Evolutionary conservation across 2,888 invertebrate genomes (phyloP), one percentile per base, ranked within the genome.

Genomic region (Blastobasis adustella): DNA sequence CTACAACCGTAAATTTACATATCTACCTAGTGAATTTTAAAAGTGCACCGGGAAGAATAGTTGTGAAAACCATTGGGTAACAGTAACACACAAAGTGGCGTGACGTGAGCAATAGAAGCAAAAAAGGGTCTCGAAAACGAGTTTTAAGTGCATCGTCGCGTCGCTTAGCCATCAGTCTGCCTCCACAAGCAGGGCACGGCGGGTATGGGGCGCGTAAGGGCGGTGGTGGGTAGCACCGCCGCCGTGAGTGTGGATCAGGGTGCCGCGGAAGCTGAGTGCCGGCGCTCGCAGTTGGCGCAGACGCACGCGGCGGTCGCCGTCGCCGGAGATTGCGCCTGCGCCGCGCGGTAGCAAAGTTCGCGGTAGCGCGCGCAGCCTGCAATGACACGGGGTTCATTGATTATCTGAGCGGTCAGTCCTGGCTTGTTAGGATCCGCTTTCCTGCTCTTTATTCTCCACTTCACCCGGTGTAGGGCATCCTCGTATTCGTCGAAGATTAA

Each of bases 321-420:
- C 47, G 65, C 73, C 0, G 72, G 72, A 1, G 71, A 53, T 54
- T 76, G 79, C 48, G 82, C 82, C 58, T 85, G 82, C 56, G 87
- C 78, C 0, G 87, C 87, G 50, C 87, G 78, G 71, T 86, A 86
- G 63, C 87, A 88, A 49, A 88, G 71, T 70, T 88, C 87, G 49
- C 87, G 79, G 74, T 87, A 88, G 44, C 87, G 82, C 10, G 87
- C 87, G 60, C 87, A 88, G 10, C 87, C 87, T 88, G 73, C 0
- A 56, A 57, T 10, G 41, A 42, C 5, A 8, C 8, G 9, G 42
- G 9, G 10, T 8, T 8, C 1, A 23, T 23, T 23, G 2, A 23
- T 23, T 23, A 23, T 23, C n/a, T n/a, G n/a, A 42, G 5, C 4
- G 7, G 42, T 5, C n/a, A n/a, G 7, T n/a, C 4, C 42, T 5